These are phyloP conservation scores for Rhopalosiphum padi DNA, from an alignment of 1,140 invertebrate species.

Conservation along the genomic window DNA sequence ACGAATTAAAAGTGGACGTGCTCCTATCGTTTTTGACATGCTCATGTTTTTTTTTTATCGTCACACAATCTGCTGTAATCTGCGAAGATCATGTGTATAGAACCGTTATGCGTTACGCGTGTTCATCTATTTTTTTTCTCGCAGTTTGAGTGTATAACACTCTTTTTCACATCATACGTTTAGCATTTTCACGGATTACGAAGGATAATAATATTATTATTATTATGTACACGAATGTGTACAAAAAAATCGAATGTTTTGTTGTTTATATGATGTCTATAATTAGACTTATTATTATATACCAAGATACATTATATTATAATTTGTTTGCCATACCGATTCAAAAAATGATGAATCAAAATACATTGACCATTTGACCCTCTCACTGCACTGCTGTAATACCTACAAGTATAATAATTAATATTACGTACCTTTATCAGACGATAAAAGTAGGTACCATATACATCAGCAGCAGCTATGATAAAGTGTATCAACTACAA, in stretches of 20 bases:
- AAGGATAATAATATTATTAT: not conserved
- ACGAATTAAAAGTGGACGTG: not conserved
- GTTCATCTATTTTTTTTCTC: not conserved
- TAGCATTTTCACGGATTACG: not conserved
- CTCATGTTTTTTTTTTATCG: not conserved
- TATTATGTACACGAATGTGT: not conserved
- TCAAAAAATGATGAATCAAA: not conserved
- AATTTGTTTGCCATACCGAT: not conserved
- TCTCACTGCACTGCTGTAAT: not conserved
- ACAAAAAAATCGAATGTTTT: not conserved
- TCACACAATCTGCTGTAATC: not conserved
- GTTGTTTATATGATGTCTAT: not conserved
- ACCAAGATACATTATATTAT: not conserved
- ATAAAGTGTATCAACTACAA: not conserved
- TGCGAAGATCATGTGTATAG: not conserved
- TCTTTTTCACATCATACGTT: not conserved
- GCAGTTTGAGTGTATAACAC: not conserved
- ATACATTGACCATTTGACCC: not conserved
- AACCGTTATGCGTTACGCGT: slow-evolving; percentile 23
- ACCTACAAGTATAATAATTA: not conserved
- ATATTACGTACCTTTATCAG: not conserved
- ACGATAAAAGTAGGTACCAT: not conserved
- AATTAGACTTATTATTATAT: not conserved
- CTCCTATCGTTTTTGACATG: not conserved
- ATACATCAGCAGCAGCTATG: too few relatives aligned